These are phyloP conservation scores for Epistrophe eligans DNA, from an alignment of 2,888 invertebrate species.

Conservation along the genomic window DNA sequence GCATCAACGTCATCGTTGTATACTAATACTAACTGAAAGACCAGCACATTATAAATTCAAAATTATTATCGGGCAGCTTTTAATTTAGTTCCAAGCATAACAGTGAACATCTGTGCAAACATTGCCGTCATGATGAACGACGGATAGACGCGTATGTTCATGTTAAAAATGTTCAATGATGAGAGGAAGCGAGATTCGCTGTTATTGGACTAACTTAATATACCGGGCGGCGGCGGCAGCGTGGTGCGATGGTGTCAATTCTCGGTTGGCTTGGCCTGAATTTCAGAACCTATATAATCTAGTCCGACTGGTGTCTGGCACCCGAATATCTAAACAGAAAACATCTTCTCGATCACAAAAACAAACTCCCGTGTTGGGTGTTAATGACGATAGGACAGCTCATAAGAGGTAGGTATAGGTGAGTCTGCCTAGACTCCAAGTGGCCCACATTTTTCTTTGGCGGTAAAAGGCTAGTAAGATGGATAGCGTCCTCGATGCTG, in stretches of 20 bases:
- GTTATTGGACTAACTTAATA: constrained; percentile 16
- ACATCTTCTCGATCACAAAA: constrained; percentile 56
- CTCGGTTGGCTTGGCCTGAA: constrained; percentile 68
- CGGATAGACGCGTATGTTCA: constrained; percentile 33
- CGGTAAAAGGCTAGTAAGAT: constrained; percentile 17
- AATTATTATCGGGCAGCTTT: constrained; percentile 45
- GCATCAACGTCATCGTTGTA: constrained; percentile 17
- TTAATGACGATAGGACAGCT: constrained; percentile 70
- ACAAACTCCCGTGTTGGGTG: constrained; percentile 70
- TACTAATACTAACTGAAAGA: constrained; percentile 22
- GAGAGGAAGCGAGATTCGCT: constrained; percentile 28
- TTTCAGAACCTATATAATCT: constrained; percentile 46
- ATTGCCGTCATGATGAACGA: constrained; percentile 49
- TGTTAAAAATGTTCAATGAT: constrained; percentile 30
- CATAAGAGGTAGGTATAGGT: constrained; percentile 30
- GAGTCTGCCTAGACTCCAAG: constrained; percentile 63
- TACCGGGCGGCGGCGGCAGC: too few species aligned
- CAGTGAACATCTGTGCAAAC: constrained; percentile 72
- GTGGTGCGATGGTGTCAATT: constrained; percentile 12
- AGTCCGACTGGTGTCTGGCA: constrained; percentile 72
- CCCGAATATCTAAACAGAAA: constrained; percentile 73
- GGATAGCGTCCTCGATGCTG: constrained; percentile 17
- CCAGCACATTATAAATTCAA: constrained; percentile 36
- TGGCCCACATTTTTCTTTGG: constrained; percentile 64
- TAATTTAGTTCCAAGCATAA: constrained; percentile 71